Conservation (phyloP, 2,797 vertebrate species). For the Rhabdophis nuchalis region DNA sequence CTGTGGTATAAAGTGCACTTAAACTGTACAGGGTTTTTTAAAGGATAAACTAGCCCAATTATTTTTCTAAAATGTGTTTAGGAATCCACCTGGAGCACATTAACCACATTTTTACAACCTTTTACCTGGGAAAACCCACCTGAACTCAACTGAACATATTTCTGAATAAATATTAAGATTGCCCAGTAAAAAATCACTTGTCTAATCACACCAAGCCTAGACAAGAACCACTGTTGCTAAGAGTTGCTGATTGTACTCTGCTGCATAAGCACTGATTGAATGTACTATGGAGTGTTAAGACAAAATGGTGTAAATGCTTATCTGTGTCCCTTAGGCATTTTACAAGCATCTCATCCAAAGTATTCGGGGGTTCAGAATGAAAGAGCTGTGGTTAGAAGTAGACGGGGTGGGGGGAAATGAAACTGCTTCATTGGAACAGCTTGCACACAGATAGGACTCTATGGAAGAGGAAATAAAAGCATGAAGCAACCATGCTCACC, state of each 20-base stretch:
- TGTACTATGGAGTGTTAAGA: not conserved
- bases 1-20: not conserved
- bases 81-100: not conserved
- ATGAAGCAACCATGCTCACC: not conserved
- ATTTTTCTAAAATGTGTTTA: not conserved
- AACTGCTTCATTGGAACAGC: not conserved
- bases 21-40: not conserved
- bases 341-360: not conserved
- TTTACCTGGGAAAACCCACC: not conserved
- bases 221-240: not conserved
- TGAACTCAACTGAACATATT: not conserved
- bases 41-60: not conserved
- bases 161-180: not conserved
- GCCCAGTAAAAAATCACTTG: not conserved
- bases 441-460: not conserved
- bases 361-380: too few relatives aligned
- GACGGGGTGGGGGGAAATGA: not conserved
- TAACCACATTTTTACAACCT: not conserved
- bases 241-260: not conserved
- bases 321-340: not conserved
- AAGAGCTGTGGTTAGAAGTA: not conserved
- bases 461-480: conserved; percentile 3
- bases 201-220: not conserved
- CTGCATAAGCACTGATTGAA: not conserved
- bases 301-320: not conserved